Evolutionary conservation across 2,888 invertebrate species (phyloP), one percentile per base, ranked within the genome.

Genomic region (Sepioteuthis lessoniana): DNA sequence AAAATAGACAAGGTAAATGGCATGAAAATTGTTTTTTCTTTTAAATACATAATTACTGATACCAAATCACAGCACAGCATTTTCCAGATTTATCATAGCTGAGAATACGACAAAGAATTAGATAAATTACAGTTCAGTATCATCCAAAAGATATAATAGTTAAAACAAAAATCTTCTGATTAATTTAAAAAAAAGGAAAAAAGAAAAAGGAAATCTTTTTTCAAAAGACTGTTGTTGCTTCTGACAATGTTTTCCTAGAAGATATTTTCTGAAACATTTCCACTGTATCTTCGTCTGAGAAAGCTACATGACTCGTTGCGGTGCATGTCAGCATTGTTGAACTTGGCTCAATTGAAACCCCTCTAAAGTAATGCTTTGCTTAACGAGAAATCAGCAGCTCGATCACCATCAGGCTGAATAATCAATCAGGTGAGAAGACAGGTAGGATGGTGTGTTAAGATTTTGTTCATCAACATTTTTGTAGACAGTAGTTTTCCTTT

Each of bases 361-460:
- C 47, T 47, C 28, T 35, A 42, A 92, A 25, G 21, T 25, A 55
- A 92, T 19, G n/a, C 47, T 47, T 92, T 92, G 92, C 92, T 92
- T 92, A 47, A 47, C 92, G 25, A 92, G 92, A 92, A 92, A 92
- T 92, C 92, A 46, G 46, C 92, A 46, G 92, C 47, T 47, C 47
- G 46, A 47, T 42, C 47, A 46, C 47, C 47, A 92, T 47, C 31
- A n/a, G 92, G 47, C 92, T 47, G 47, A 92, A 91, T n/a, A 92
- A 92, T 47, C 92, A 92, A 92, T 47, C 92, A 92, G 92, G 92
- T 92, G 92, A 92, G 92, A 92, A 19, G 19, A 47, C 92, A 92
- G 92, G 92, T 92, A 92, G 92, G 92, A 42, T 47, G 47, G 92
- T 47, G 92, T 47, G 38, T 92, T 46, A 31, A 91, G 46, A 91